Evolutionary conservation across 2,888 invertebrate species (phyloP), one percentile per base, ranked within the genome.

Genomic region (Ceramica pisi): DNA sequence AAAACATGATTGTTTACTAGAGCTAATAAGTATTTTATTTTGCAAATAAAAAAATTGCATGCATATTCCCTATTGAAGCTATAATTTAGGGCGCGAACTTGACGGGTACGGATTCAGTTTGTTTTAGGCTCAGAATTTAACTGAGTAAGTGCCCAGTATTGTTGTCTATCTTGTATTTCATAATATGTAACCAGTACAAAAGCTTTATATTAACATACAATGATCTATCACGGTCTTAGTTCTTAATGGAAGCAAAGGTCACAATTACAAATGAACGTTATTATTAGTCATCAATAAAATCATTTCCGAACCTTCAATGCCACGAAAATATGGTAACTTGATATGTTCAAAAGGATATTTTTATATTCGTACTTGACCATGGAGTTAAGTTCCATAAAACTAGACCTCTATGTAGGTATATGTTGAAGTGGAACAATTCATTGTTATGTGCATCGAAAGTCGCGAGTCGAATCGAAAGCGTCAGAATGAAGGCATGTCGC

Each of bases 401-500:
- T 41, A 12, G 26, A 61, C 26, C 44, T 8, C 10, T 46, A 38
- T 55, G 26, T 19, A 38, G 48, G 26, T 19, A 59, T 46, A 41
- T 26, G 14, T 14, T 31, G 5, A 8, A 48, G 21, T 80, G 31
- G 41, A 60, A 80, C 68, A 78, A 81, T 82, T 82, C 71, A 88
- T 88, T 90, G 80, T 86, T 85, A 84, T 86, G 87, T 83, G 68
- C 75, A n/a, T n/a, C n/a, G n/a, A n/a, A n/a, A 72, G 80, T 80
- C 75, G 71, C 80, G 64, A 82, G 79, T 79, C 74, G 68, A 87
- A 88, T 85, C 78, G 89, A 91, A 91, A 90, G 88, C 81, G 83
- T 73, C 68, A 79, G 81, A 86, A 83, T 82, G 83, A 86, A 73
- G 80, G 71, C 65, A 81, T 92, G 91, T 92, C 87, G 92, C 90